Evolutionary conservation across 2,888 invertebrate species (phyloP).

Genomic region (Scaeva pyrastri): DNA sequence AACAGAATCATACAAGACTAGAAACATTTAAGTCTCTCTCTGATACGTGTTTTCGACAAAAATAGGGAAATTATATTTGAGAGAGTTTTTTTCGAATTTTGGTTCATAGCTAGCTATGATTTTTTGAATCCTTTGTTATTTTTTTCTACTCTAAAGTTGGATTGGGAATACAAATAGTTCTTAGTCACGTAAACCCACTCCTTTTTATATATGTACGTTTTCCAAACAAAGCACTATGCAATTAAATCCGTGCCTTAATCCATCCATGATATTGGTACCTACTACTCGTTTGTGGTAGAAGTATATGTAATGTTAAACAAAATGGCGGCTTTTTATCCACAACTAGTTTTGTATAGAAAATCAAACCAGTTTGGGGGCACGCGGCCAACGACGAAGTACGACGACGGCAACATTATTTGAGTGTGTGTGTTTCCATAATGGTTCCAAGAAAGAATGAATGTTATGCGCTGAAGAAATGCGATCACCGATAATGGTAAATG

Average conservation of each 20-base stretch:
- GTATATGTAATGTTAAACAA: constrained; percentile 22
- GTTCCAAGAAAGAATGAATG: constrained; percentile 18
- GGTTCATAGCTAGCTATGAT: background rate
- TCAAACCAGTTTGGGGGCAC: constrained; percentile 41
- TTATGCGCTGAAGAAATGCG: constrained; percentile 39
- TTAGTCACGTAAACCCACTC: constrained; percentile 59
- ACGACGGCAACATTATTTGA: no score
- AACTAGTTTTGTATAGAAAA: constrained; percentile 66
- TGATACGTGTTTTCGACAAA: constrained; percentile 36
- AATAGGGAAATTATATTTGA: constrained; percentile 5
- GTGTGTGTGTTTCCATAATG: background rate
- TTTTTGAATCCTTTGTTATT: constrained; percentile 46
- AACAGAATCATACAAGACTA: background rate
- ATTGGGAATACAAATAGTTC: constrained; percentile 9
- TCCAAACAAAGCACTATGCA: constrained; percentile 16
- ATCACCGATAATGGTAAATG: constrained; percentile 37
- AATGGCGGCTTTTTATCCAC: constrained; percentile 66
- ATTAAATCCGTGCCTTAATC: constrained; percentile 42
- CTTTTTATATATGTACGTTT: background rate
- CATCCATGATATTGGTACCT: background rate
- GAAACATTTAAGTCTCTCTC: background rate
- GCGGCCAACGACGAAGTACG: background rate
- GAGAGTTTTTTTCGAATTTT: constrained; percentile 4
- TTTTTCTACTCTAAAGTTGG: background rate
- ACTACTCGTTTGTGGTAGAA: background rate